phyloP scores from a whole-genome alignment of 1,140 invertebrate species.

The Lordiphosa clarofinis region DNA sequence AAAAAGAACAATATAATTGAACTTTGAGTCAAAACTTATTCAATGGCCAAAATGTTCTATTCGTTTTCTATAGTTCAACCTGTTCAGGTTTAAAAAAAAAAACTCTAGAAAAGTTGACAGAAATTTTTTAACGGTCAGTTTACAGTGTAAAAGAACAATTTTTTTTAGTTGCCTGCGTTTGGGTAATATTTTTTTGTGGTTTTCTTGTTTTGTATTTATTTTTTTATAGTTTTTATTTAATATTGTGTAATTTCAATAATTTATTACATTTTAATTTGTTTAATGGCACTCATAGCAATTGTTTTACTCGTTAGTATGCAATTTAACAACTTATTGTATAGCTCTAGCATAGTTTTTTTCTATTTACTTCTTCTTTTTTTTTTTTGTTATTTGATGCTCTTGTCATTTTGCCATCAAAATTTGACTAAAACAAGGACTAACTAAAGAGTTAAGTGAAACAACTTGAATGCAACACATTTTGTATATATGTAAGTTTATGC shows the following conservation, averaged over 20 bases:
- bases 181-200: slow-evolving; percentile 3
- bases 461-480: not conserved
- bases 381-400: not conserved
- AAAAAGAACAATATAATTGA: no score
- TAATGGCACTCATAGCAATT: slow-evolving; percentile 75
- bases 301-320: slow-evolving; percentile 39
- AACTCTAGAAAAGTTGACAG: no score
- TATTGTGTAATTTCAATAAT: slow-evolving; percentile 73
- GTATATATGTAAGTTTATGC: slow-evolving; percentile 1
- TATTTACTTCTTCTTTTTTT: slow-evolving; percentile 12
- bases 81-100: no score
- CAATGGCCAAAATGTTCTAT: no score
- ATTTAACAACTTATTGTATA: slow-evolving; percentile 18
- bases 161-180: slow-evolving; percentile 31
- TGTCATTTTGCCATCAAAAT: slow-evolving; percentile 1
- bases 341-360: slow-evolving; percentile 6
- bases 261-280: slow-evolving; percentile 76
- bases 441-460: slow-evolving; percentile 1
- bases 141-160: slow-evolving; percentile 2
- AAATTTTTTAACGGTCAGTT: no score
- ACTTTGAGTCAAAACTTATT: no score
- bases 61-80: no score
- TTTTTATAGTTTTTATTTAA: slow-evolving; percentile 39
- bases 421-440: slow-evolving; percentile 4
- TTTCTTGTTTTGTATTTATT: slow-evolving; percentile 34